Evolutionary conservation across 2,888 invertebrate genomes (phyloP).

Genomic region (Tuta absoluta): DNA sequence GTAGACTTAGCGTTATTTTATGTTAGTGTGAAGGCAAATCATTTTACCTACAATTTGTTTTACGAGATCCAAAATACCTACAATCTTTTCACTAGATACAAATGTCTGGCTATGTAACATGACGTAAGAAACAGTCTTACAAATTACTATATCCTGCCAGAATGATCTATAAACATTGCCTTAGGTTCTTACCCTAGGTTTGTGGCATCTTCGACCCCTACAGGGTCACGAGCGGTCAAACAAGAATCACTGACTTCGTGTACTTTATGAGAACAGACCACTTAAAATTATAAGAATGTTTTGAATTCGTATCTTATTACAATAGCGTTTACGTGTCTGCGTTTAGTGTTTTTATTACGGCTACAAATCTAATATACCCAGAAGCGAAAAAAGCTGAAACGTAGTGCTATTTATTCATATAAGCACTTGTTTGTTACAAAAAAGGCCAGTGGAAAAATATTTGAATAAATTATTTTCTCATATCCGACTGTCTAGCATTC

Average conservation of each 20-base stretch:
- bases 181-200: slow-evolving; percentile 11
- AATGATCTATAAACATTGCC: background rate
- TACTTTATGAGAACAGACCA: slow-evolving; percentile 1
- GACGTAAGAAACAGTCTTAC: slow-evolving; percentile 5
- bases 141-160: slow-evolving; percentile 1
- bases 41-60: no score
- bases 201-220: slow-evolving; percentile 22
- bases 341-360: no score
- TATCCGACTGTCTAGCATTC: slow-evolving; percentile 59
- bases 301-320: no score
- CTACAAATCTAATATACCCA: no score
- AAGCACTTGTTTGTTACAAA: background rate
- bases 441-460: slow-evolving; percentile 13
- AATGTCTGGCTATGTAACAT: slow-evolving; percentile 5
- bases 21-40: no score
- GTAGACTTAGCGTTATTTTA: no score
- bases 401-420: background rate
- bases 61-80: no score
- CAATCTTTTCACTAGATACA: no score
- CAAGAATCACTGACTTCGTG: slow-evolving; percentile 15
- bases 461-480: slow-evolving; percentile 27
- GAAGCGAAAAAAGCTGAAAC: background rate
- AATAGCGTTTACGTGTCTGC: no score
- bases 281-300: no score
- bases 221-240: slow-evolving; percentile 25